Evolutionary conservation across 1,140 invertebrate genomes (phyloP).

Genomic region (Formica exsecta): DNA sequence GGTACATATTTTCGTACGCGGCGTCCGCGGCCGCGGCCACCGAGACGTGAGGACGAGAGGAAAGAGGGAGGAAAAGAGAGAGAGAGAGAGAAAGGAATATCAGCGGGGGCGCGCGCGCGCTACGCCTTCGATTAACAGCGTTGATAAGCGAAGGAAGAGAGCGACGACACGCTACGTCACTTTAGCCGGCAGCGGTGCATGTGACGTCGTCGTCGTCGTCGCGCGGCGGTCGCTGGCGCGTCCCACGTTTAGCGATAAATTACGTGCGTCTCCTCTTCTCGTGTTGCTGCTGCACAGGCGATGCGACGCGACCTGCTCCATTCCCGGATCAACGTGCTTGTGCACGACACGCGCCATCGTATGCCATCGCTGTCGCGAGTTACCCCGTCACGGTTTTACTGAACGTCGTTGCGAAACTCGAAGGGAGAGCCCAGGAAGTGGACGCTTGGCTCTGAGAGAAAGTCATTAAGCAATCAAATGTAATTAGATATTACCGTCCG

Average conservation of each 20-base stretch:
- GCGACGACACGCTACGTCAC: conserved; percentile 72
- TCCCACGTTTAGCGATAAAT: conserved; percentile 67
- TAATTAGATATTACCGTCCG: neutral
- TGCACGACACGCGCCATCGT: too few relatives aligned
- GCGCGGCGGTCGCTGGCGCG: neutral
- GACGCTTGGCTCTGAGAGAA: neutral
- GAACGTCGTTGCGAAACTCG: neutral
- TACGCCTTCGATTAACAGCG: conserved; percentile 61
- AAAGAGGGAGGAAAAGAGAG: too few relatives aligned
- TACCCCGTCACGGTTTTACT: neutral
- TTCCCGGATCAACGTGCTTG: too few relatives aligned
- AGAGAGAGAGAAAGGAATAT: neutral
- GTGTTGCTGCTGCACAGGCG: too few relatives aligned
- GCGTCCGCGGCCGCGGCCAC: conserved; percentile 21
- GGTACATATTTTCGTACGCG: conserved; percentile 64
- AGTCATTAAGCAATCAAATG: neutral
- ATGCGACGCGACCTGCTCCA: neutral
- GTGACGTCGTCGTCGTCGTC: conserved; percentile 60
- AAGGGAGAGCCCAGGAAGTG: neutral
- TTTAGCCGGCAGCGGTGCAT: conserved; percentile 12
- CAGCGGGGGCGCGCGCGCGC: conserved; percentile 1
- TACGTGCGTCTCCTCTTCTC: conserved; percentile 52
- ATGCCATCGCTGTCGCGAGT: neutral
- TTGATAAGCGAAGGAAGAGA: conserved; percentile 63
- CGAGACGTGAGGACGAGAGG: neutral